Conservation (phyloP, 2,888 invertebrate genomes). For the Rapana venosa region DNA sequence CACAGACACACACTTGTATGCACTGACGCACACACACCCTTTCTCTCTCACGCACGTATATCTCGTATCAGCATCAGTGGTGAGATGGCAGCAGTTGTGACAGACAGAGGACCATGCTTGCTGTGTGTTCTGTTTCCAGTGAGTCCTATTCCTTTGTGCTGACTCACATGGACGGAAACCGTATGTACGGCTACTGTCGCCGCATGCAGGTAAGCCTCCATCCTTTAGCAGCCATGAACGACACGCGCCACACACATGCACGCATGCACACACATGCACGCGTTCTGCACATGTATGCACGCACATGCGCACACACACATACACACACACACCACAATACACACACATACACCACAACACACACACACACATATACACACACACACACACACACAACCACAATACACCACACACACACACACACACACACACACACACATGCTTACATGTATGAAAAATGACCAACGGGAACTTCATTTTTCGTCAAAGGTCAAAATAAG, state of each 20-base stretch:
- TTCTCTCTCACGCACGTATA: background rate
- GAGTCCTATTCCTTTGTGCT: constrained; percentile 86
- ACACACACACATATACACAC: background rate
- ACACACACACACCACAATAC: background rate
- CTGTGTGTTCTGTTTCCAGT: constrained; percentile 62
- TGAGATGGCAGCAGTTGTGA: background rate
- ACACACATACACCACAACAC: background rate
- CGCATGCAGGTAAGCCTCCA: constrained; percentile 81
- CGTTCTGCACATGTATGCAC: no score
- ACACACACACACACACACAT: no score
- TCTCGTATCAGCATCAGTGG: background rate
- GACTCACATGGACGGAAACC: constrained; percentile 86
- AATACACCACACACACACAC: background rate
- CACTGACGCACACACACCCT: background rate
- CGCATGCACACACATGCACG: no score
- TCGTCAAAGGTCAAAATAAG: no score
- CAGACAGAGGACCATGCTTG: background rate
- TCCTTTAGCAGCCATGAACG: no score
- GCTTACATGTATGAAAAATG: no score
- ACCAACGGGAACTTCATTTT: no score
- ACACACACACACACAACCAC: background rate
- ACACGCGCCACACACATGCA: no score
- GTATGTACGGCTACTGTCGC: constrained; percentile 88
- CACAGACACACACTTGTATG: background rate
- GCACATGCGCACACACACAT: background rate